phyloP scores from a whole-genome alignment of 2,888 invertebrate genomes.

The Theretra japonica region DNA sequence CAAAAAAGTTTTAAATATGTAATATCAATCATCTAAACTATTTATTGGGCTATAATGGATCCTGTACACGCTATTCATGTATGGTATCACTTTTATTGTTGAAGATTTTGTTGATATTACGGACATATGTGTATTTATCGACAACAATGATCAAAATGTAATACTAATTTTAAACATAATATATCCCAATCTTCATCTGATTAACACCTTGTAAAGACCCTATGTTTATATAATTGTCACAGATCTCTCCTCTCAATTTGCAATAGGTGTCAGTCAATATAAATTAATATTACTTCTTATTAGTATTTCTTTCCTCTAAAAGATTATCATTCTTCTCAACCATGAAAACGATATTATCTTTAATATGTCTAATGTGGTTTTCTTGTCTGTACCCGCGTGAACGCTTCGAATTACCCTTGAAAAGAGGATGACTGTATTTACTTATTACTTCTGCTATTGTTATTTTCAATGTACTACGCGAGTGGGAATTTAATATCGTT shows the following conservation, averaged over 20 bases:
- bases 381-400: constrained; percentile 11
- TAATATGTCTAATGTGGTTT: constrained; percentile 15
- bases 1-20: background rate
- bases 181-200: no score
- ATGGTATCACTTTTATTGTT: no score
- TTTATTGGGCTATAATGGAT: background rate
- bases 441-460: background rate
- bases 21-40: background rate
- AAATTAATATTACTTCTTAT: no score
- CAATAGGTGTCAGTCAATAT: no score
- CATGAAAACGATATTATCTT: background rate
- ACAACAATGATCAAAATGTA: no score
- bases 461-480: background rate
- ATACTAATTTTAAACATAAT: no score
- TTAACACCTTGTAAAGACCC: no score
- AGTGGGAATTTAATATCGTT: background rate
- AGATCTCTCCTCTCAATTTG: no score
- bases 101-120: no score
- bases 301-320: constrained; percentile 3
- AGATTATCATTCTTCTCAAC: background rate
- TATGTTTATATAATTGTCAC: no score
- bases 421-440: background rate
- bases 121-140: no score
- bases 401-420: background rate
- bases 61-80: no score